phyloP scores from a whole-genome alignment of 2,888 invertebrate genomes.

The Doris montereyensis region DNA sequence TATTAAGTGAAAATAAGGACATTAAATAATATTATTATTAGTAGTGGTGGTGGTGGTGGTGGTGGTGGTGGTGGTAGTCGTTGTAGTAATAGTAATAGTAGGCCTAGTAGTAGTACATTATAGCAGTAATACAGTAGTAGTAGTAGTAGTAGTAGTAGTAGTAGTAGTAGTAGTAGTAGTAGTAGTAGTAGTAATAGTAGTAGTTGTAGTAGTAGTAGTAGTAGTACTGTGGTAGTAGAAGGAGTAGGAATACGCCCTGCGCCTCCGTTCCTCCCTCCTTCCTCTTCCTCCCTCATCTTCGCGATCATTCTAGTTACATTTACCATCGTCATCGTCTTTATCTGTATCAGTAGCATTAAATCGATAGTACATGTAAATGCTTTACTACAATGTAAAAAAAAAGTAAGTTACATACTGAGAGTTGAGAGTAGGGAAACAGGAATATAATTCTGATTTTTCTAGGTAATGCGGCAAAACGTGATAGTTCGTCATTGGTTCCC shows the following conservation, averaged over 20 bases:
- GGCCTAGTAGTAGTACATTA: background rate
- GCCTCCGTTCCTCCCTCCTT: too few relatives aligned
- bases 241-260: background rate
- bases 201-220: background rate
- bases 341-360: background rate
- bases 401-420: too few relatives aligned
- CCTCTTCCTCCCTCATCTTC: too few relatives aligned
- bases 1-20: background rate
- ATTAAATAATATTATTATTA: too few relatives aligned
- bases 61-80: constrained; percentile 2
- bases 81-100: background rate
- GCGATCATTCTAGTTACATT: too few relatives aligned
- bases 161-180: constrained; percentile 20
- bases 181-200: constrained; percentile 10
- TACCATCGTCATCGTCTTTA: too few relatives aligned
- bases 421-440: too few relatives aligned
- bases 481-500: too few relatives aligned
- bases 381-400: background rate
- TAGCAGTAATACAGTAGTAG: constrained; percentile 3
- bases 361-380: background rate
- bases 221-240: background rate
- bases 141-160: background rate
- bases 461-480: too few relatives aligned
- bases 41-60: constrained; percentile 20
- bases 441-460: too few relatives aligned